A percentile compares a stretch with the other conserved stretches of the same genome.
These are phyloP conservation scores for Drosophila orosa DNA, from an alignment of 1,140 invertebrate genomes.

Conservation along the genomic window DNA sequence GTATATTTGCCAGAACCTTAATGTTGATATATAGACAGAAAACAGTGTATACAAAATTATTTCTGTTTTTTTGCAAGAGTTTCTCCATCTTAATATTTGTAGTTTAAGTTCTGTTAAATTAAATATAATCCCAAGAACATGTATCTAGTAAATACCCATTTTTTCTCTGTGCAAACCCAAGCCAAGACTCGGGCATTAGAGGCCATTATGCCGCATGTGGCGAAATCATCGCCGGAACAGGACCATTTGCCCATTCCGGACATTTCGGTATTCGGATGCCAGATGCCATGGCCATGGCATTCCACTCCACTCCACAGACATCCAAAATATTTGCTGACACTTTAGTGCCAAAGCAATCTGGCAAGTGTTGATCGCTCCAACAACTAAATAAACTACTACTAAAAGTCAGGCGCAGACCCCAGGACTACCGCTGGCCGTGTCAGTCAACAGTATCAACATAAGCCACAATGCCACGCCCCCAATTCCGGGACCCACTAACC, in stretches of 20 bases:
- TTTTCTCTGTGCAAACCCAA: slow-evolving; percentile 11
- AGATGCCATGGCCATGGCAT: slow-evolving; percentile 22
- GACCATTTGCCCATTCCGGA: slow-evolving; percentile 20
- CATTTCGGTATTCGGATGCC: slow-evolving; percentile 31
- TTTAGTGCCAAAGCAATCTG: slow-evolving; percentile 72
- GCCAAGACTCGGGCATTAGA: slow-evolving; percentile 4
- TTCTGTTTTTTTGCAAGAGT: no score
- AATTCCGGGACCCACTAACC: neutral
- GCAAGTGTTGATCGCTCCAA: slow-evolving; percentile 72
- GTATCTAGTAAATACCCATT: neutral
- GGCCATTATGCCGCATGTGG: slow-evolving; percentile 65
- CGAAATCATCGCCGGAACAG: slow-evolving; percentile 54
- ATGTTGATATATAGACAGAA: neutral
- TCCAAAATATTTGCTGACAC: slow-evolving; percentile 67
- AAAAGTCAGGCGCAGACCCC: slow-evolving; percentile 58
- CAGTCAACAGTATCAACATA: slow-evolving; percentile 73
- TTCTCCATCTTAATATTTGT: no score
- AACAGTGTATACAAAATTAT: neutral
- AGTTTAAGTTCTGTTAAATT: neutral
- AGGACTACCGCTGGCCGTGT: slow-evolving; percentile 34
- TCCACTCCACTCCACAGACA: slow-evolving; percentile 25
- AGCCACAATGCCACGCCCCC: slow-evolving; percentile 63
- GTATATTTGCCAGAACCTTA: neutral
- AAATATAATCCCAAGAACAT: neutral
- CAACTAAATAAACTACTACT: slow-evolving; percentile 72